Evolutionary conservation across 2,113 vertebrate genomes (phyloP).

Genomic region (Jaculus jaculus): DNA sequence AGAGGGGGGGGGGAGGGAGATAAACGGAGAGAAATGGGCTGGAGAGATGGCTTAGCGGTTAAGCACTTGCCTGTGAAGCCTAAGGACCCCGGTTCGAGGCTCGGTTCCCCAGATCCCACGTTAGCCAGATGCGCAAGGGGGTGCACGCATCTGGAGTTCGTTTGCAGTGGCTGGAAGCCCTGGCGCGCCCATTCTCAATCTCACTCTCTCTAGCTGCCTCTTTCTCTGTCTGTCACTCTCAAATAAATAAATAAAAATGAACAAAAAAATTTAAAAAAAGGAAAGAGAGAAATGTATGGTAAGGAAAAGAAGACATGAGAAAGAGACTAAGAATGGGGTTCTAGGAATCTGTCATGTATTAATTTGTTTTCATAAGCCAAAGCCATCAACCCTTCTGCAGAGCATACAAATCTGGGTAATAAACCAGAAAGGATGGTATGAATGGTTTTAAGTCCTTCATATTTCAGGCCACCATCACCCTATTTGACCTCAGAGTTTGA

Average conservation of each 20-base stretch:
- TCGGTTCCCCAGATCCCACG: too few relatives aligned
- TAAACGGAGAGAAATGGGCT: fast-evolving
- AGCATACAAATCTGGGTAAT: slow-evolving; percentile 40
- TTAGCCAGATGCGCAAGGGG: too few relatives aligned
- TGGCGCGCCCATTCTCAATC: too few relatives aligned
- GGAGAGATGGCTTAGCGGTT: too few relatives aligned
- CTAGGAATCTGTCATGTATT: slow-evolving; percentile 50
- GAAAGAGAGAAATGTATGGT: background rate
- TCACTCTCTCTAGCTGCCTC: too few relatives aligned
- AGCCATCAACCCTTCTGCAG: slow-evolving; percentile 59
- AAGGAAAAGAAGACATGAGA: background rate
- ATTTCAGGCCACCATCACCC: slow-evolving; percentile 55
- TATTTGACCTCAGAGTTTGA: slow-evolving; percentile 36
- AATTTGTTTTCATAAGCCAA: slow-evolving; percentile 61
- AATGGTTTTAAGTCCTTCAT: slow-evolving; percentile 58
- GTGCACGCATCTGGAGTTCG: too few relatives aligned
- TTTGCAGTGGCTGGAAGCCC: too few relatives aligned
- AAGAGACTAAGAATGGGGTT: background rate
- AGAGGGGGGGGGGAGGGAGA: background rate
- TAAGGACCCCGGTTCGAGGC: too few relatives aligned
- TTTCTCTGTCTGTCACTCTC: too few relatives aligned
- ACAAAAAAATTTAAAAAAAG: fast-evolving
- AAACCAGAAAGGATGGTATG: slow-evolving; percentile 58
- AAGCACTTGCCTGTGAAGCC: too few relatives aligned
- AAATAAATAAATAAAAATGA: background rate